Percentiles rank a stretch among this genome's conserved stretches.
These are phyloP conservation scores for Philereme transversata DNA, from an alignment of 2,888 invertebrate genomes.

Conservation along the genomic window DNA sequence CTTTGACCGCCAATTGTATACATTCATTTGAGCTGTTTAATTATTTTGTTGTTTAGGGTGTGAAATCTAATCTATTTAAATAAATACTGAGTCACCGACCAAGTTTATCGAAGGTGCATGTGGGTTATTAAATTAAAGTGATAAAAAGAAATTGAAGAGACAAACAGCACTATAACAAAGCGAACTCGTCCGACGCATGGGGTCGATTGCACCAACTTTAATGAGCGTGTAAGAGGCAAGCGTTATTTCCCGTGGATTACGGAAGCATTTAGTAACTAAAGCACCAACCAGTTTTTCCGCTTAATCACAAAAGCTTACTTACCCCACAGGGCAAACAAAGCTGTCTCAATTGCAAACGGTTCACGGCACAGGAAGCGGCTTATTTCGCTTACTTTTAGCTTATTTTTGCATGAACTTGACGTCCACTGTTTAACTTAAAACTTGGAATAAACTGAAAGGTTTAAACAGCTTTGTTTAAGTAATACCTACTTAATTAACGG, in stretches of 20 bases:
- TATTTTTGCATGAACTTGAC: constrained; percentile 48
- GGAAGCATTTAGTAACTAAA: constrained; percentile 23
- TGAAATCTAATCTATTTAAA: too few relatives aligned
- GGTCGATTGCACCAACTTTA: too few relatives aligned
- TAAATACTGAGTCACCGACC: too few relatives aligned
- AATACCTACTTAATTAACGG: constrained; percentile 28
- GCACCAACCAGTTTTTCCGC: constrained; percentile 17
- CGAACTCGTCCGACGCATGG: too few relatives aligned
- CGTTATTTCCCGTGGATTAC: neutral
- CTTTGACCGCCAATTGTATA: too few relatives aligned
- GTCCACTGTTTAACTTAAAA: constrained; percentile 38
- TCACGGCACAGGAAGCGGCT: constrained; percentile 54
- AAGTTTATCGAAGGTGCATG: too few relatives aligned
- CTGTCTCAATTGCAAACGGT: constrained; percentile 60
- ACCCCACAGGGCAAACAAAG: constrained; percentile 59
- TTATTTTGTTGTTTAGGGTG: too few relatives aligned
- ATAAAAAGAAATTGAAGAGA: too few relatives aligned
- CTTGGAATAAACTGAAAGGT: constrained; percentile 33
- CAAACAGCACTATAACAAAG: too few relatives aligned
- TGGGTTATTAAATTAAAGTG: too few relatives aligned
- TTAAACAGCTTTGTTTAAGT: constrained; percentile 24
- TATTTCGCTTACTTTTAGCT: constrained; percentile 54
- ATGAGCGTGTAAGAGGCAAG: too few relatives aligned
- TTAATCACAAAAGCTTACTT: constrained; percentile 36
- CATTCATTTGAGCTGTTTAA: too few relatives aligned